phyloP scores from a whole-genome alignment of 2,113 vertebrate species.

The Chionodraco myersi region DNA sequence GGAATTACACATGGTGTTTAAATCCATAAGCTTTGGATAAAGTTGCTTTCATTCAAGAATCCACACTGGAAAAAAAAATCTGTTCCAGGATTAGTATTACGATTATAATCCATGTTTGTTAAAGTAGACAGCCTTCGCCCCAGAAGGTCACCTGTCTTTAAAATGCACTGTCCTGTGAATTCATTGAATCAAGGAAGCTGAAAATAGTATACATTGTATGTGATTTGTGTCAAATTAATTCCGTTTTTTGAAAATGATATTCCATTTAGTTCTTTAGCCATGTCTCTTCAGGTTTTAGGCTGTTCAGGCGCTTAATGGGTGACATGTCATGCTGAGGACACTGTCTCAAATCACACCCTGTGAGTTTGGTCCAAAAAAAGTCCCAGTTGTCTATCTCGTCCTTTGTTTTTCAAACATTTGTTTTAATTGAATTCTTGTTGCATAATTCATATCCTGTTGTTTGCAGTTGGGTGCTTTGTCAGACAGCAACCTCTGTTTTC shows the following conservation, averaged over 20 bases:
- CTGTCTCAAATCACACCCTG: slow-evolving; percentile 77
- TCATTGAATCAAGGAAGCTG: not conserved
- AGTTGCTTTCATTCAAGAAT: not conserved
- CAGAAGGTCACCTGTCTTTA: slow-evolving; percentile 12
- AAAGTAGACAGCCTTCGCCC: slow-evolving; percentile 11
- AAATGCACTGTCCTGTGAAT: not conserved
- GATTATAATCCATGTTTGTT: slow-evolving; percentile 31
- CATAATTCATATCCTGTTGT: slow-evolving; percentile 86
- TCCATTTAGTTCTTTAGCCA: not conserved
- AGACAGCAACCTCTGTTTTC: slow-evolving; percentile 71
- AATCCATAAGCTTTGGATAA: not conserved
- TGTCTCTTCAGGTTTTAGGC: slow-evolving; percentile 10
- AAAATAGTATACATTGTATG: not conserved
- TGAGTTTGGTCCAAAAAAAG: slow-evolving; percentile 59
- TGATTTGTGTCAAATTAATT: slow-evolving; percentile 7
- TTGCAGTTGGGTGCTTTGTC: slow-evolving; percentile 74
- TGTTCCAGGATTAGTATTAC: slow-evolving; percentile 2
- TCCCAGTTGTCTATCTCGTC: slow-evolving; percentile 69
- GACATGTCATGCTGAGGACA: slow-evolving; percentile 58
- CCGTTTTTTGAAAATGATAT: not conserved
- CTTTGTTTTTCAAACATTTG: slow-evolving; percentile 80
- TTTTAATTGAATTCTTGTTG: slow-evolving; percentile 82
- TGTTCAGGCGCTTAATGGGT: slow-evolving; percentile 33
- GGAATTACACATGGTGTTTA: slow-evolving; percentile 3
- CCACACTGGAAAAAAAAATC: not conserved